Base-by-base conservation (phyloP, 2,797 vertebrate genomes). In the Staurois parvus region DNA sequence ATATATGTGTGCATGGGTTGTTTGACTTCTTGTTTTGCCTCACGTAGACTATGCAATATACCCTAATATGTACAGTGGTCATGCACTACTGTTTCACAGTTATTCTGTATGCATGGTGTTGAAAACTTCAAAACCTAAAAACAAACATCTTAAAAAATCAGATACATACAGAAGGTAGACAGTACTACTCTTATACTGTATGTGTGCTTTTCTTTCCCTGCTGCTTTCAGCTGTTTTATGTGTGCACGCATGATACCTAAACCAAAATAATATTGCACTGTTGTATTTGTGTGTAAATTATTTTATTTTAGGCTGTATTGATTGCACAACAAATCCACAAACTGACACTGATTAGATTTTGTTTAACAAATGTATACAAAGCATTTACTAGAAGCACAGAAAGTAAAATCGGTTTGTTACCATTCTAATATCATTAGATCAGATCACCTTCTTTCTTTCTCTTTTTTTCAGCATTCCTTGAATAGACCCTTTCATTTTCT, bases 401-500 rank as follows among this genome's bases (percentile, higher is more conserved):
- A 59, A 59, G 52, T 24, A 59, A 24, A 59, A 78, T 62, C 17
- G n/a, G n/a, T 37, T n/a, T 64, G 4, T 62, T 4, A 13, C 59
- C 32, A 64, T 34, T 52, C 64, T n/a, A 74, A 48, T 40, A 67
- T 68, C 42, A 76, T 83, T 37, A 48, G 67, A 72, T 40, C 59
- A 13, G 28, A 74, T 42, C 62, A 74, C 30, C 59, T 75, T 80
- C 84, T 17, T 75, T 75, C 72, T 69, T 66, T 52, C 45, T 26
- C 40, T 68, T 34, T 40, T 77, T 72, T 84, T 78, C 13, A 26
- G 74, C 29, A 15, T 52, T 37, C 21, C 42, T 77, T 80, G 88
- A 90, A 87, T 91, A 91, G 90, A 11, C 3, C 88, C 77, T 92
- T 93, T 91, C 90, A 91, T 86, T 84, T 92, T 91, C 90, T 84